Conservation (phyloP, 1,140 invertebrate species). For the Drosophila sulfurigaster region DNA sequence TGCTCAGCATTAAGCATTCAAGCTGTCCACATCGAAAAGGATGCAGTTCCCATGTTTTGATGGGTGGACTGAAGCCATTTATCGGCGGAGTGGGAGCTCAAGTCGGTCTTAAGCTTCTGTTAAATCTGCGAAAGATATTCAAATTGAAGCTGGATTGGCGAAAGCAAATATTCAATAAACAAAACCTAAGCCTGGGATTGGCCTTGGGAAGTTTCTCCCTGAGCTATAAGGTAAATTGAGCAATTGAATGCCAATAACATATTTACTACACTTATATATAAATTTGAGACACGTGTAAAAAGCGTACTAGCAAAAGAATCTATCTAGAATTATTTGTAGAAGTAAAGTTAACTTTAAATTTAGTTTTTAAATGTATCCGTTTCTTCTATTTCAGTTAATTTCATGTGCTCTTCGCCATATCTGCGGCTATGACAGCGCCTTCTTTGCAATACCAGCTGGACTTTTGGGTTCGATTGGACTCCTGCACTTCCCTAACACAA, state of each 20-base stretch:
- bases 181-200: slow-evolving; percentile 87
- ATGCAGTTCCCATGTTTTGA: slow-evolving; percentile 87
- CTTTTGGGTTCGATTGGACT: slow-evolving; percentile 88
- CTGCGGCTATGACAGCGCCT: slow-evolving; percentile 86
- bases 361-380: no score
- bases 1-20: slow-evolving; percentile 83
- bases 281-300: no score
- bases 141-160: slow-evolving; percentile 86
- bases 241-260: no score
- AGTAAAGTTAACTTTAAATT: no score
- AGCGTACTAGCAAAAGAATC: no score
- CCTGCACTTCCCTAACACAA: slow-evolving; percentile 88
- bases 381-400: slow-evolving; percentile 76
- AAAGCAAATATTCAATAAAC: slow-evolving; percentile 86
- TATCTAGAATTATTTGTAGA: no score
- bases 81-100: slow-evolving; percentile 87
- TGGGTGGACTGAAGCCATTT: slow-evolving; percentile 87
- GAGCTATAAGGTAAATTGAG: slow-evolving; percentile 86
- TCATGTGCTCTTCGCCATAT: slow-evolving; percentile 87
- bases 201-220: slow-evolving; percentile 88
- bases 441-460: slow-evolving; percentile 88
- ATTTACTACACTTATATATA: no score
- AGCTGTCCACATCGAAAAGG: slow-evolving; percentile 88
- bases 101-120: slow-evolving; percentile 86
- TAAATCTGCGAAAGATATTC: slow-evolving; percentile 84